Conservation (phyloP, 2,113 vertebrate species). For the Potamarius usumacintae region DNA sequence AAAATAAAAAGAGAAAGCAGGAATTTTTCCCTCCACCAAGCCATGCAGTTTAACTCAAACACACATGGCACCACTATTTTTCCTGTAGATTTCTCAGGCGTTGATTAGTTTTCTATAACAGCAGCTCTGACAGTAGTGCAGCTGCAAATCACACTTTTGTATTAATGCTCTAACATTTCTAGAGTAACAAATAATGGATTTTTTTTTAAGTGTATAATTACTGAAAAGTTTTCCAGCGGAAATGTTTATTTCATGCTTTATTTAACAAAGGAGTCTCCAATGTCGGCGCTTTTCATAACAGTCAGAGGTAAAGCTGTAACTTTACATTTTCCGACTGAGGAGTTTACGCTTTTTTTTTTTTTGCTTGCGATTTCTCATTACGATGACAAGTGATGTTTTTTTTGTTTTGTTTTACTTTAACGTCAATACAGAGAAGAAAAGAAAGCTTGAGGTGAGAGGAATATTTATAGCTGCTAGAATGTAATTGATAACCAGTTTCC, state of each 20-base stretch:
- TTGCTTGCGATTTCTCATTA: neutral
- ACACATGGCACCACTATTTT: neutral
- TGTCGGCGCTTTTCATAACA: neutral
- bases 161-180: neutral
- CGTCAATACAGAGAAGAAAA: neutral
- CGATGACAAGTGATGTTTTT: too few species aligned
- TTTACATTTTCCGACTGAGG: neutral
- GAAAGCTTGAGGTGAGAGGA: neutral
- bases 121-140: too few species aligned
- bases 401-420: neutral
- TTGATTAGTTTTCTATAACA: neutral
- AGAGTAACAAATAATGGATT: neutral
- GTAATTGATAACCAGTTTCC: neutral
- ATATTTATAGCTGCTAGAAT: neutral
- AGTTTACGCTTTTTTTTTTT: too few species aligned
- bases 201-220: neutral
- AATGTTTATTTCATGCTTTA: neutral
- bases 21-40: conserved; percentile 29
- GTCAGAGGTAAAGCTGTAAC: neutral
- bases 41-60: neutral
- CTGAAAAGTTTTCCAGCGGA: neutral
- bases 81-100: neutral
- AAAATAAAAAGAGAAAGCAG: conserved; percentile 9
- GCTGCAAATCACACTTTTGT: neutral
- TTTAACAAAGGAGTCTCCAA: neutral